Base-by-base conservation (phyloP, 92 coral and sea anemone genomes). In the Palythoa caribaeorum region DNA sequence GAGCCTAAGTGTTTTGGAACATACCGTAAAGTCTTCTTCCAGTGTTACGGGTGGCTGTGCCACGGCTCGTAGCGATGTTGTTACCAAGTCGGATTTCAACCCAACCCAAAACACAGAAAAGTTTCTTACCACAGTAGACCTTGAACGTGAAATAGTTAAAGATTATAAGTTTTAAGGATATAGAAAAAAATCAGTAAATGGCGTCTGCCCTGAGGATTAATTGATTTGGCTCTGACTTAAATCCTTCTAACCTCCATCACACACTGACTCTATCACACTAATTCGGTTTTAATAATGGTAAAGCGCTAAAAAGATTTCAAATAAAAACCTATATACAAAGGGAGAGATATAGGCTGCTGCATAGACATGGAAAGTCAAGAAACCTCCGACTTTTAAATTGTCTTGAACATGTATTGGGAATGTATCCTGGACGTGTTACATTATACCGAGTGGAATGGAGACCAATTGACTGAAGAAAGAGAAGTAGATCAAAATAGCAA, bases 71-170 rank as follows among this genome's bases (percentile, higher is more conserved):
- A 38, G 85, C 60, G 48, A 39, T 17, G 74, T 80, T 44, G 74
- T 59, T 47, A 80, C 35, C 59, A 80, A 50, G 11, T 15, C 36
- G 59, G 85, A 80, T 3, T 63, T 65, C 35, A 80, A 37, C 17
- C 85, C 85, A 13, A 80, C 74, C 85, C 85, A 80, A 70, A 80
- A 80, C 17, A 51, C 44, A 40, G 55, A 39, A n/a, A 63, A 80
- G 74, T 80, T 48, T 38, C 17, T n/a, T 3, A 80, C 85, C 37
- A 80, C 55, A 65, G 85, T 80, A 1, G 74, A 73, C 85, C 85
- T 80, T 15, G 1, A 60, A 79, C 39, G 19, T 59, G 6, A 35
- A 36, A 11, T 5, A 8, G 2, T 8, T 70, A 2, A 36, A 38
- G 3, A 70, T 35, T 35, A 20, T 35, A 0, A 70, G 28, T 20